A percentile compares a stretch with the other conserved stretches of the same genome.
These are phyloP conservation scores for Hippocampus barbouri DNA, from an alignment of 2,113 vertebrate species.

Conservation along the genomic window DNA sequence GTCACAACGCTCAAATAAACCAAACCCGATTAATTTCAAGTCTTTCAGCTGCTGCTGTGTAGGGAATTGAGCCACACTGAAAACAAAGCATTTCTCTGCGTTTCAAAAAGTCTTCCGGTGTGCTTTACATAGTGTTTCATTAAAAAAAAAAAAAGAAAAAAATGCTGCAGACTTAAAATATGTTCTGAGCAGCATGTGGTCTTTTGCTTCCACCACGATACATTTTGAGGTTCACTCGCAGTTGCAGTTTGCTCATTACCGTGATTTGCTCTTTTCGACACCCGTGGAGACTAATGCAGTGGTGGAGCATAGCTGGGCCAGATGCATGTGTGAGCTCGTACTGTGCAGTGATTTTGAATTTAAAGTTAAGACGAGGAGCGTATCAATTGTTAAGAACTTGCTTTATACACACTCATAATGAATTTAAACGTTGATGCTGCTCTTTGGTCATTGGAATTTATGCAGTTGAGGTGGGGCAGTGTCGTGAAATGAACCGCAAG, in stretches of 20 bases:
- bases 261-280: background rate
- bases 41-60: conserved; percentile 10
- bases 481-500: background rate
- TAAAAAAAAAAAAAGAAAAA: background rate
- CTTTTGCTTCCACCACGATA: background rate
- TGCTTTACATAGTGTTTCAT: background rate
- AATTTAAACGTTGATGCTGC: background rate
- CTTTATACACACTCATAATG: no score
- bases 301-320: no score
- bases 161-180: background rate
- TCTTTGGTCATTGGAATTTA: conserved; percentile 17
- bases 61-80: background rate
- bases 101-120: background rate
- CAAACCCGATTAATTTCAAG: conserved; percentile 42
- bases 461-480: background rate
- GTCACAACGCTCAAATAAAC: conserved; percentile 39
- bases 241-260: background rate
- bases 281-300: background rate
- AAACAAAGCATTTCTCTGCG: background rate
- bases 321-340: background rate
- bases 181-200: background rate
- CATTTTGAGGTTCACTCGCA: background rate
- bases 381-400: no score
- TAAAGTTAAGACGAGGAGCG: no score
- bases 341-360: background rate